Percentiles rank a stretch among this genome's conserved stretches.
These are phyloP conservation scores for Aproaerema taeniolella DNA, from an alignment of 2,888 invertebrate species.

Conservation along the genomic window DNA sequence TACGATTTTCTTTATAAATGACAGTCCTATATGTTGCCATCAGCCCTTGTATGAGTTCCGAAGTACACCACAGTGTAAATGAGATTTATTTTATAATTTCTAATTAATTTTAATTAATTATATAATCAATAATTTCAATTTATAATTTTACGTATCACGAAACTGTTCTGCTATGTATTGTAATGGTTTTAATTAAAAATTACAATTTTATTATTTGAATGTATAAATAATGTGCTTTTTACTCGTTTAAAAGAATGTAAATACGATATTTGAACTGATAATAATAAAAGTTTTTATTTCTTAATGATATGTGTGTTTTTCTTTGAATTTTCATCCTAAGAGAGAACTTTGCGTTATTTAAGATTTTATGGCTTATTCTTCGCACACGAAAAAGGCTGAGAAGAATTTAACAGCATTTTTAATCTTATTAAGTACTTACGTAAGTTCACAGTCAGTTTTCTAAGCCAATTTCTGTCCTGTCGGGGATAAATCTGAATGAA, in stretches of 20 bases:
- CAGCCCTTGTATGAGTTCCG: conserved; percentile 37
- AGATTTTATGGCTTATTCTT: no score
- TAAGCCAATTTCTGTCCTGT: no score
- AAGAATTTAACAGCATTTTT: no score
- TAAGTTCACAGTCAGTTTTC: no score
- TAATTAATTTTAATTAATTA: conserved; percentile 30
- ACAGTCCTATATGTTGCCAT: conserved; percentile 60
- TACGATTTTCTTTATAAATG: conserved; percentile 36
- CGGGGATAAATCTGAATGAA: no score
- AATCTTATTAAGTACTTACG: no score
- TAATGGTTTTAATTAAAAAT: conserved; percentile 42
- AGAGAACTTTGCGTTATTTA: neutral
- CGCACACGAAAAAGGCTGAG: no score
- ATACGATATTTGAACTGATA: conserved; percentile 79
- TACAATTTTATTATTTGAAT: conserved; percentile 42
- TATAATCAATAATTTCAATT: conserved; percentile 41
- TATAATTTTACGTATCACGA: conserved; percentile 51
- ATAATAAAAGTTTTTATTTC: conserved; percentile 77
- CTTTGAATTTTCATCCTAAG: conserved; percentile 11
- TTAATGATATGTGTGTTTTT: conserved; percentile 53
- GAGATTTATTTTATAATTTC: conserved; percentile 54
- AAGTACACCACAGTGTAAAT: conserved; percentile 30
- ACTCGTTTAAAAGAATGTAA: conserved; percentile 75
- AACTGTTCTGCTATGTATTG: conserved; percentile 41
- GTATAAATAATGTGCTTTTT: conserved; percentile 73